Evolutionary conservation across 1,140 invertebrate genomes (phyloP).

Genomic region (roundworm (Caenorhabditis elegans)): WBcel235 BX284604.4:13133001-13133500

Average conservation of each 20-base stretch:
- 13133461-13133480: not conserved
- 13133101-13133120: conserved; percentile 8
- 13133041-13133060: not conserved
- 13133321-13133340: not conserved
- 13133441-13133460: not conserved
- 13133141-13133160: not conserved
- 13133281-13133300: too few species aligned
- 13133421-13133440: not conserved
- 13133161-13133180: not conserved
- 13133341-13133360: not conserved
- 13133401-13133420: conserved; percentile 16
- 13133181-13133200: not conserved
- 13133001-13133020: too few species aligned
- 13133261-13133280: too few species aligned
- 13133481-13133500: not conserved
- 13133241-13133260: not conserved
- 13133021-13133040: not conserved
- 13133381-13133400: not conserved
- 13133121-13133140: not conserved
- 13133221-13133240: not conserved
- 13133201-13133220: not conserved
- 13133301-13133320: not conserved
- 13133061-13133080: not conserved
- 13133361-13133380: not conserved
- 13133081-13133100: conserved; percentile 17